Evolutionary conservation across 1,140 invertebrate species (phyloP).

Genomic region (Gryon sp.): DNA sequence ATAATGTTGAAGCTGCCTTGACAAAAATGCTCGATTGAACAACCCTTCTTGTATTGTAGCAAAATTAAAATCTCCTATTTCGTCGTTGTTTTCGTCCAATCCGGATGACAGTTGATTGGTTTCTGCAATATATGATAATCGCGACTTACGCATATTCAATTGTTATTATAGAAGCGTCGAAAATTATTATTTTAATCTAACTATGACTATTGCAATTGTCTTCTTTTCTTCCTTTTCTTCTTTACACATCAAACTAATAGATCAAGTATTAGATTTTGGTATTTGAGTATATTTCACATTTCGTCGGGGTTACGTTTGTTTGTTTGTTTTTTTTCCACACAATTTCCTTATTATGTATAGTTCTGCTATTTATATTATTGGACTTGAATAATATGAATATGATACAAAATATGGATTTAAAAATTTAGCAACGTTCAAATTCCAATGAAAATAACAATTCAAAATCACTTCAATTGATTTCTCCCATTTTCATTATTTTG

Average conservation of each 20-base stretch:
- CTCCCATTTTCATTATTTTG: no score
- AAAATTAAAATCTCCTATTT: background rate
- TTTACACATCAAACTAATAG: constrained; percentile 25
- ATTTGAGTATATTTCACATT: constrained; percentile 51
- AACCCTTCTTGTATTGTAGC: background rate
- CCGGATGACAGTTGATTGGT: no score
- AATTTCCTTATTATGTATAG: no score
- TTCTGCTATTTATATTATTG: no score
- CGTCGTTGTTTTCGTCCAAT: no score
- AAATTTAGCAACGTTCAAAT: no score
- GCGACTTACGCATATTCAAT: constrained; percentile 12
- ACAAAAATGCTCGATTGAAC: constrained; percentile 54
- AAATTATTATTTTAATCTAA: constrained; percentile 27
- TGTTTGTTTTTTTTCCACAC: no score
- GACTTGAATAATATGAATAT: no score
- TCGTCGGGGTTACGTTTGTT: constrained; percentile 5
- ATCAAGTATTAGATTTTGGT: constrained; percentile 50
- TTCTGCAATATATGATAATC: no score
- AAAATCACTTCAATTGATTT: no score
- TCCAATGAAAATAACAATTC: no score
- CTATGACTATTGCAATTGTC: constrained; percentile 48
- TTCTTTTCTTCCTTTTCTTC: background rate
- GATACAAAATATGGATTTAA: no score
- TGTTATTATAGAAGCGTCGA: constrained; percentile 14
- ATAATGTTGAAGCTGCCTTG: constrained; percentile 54